A percentile compares a stretch with the other conserved stretches of the same genome.
These are phyloP conservation scores for Vicugna pacos DNA, from an alignment of 2,113 vertebrate genomes.

Conservation along the genomic window DNA sequence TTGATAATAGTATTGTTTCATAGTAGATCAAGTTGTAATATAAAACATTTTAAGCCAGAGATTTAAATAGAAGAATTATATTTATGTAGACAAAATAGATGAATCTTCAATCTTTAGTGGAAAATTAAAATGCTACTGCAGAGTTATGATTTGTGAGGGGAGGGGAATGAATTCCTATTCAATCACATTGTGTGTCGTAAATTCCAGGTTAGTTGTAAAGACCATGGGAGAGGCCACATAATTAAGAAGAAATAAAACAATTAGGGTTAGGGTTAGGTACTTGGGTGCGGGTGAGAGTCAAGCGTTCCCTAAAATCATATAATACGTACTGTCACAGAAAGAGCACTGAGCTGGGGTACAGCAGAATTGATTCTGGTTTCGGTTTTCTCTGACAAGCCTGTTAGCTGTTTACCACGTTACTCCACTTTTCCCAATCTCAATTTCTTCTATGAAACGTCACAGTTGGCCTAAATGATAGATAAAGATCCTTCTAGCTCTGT, in stretches of 20 bases:
- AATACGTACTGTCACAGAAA: neutral
- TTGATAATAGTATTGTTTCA: neutral
- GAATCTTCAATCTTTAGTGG: neutral
- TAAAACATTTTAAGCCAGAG: neutral
- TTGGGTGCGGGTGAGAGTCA: neutral
- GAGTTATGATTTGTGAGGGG: neutral
- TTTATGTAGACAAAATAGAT: neutral
- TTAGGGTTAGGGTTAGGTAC: neutral
- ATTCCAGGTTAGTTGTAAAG: neutral
- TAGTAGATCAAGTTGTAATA: neutral
- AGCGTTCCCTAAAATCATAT: neutral
- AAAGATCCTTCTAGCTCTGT: neutral
- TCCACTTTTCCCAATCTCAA: neutral
- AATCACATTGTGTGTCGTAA: neutral
- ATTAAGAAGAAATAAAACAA: neutral
- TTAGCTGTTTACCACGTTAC: neutral
- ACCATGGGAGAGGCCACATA: neutral
- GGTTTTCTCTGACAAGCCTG: neutral
- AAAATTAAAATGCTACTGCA: neutral
- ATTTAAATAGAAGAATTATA: neutral
- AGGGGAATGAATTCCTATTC: neutral
- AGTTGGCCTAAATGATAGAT: neutral
- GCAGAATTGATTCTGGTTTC: neutral
- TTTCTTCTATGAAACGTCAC: neutral
- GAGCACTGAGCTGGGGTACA: neutral